Evolutionary conservation across 2,113 vertebrate genomes (phyloP).

Genomic region (Lethenteron reissneri): DNA sequence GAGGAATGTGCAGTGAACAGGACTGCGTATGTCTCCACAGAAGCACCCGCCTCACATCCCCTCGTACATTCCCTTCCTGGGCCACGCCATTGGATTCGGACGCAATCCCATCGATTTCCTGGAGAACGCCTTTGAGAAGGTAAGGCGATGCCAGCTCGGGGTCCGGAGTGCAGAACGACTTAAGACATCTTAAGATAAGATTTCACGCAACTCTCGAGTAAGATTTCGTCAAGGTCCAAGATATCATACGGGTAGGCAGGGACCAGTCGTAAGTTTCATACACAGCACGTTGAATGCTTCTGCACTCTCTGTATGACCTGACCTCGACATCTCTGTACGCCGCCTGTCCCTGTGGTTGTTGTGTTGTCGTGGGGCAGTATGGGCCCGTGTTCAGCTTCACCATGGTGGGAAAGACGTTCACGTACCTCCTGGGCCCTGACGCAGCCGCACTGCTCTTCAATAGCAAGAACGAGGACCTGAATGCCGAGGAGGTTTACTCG

Average conservation of each 20-base stretch:
- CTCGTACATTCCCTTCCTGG: constrained; percentile 63
- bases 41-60: constrained; percentile 63
- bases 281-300: not conserved
- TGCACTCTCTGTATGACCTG: not conserved
- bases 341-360: not conserved
- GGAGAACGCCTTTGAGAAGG: constrained; percentile 74
- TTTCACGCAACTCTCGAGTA: not conserved
- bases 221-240: not conserved
- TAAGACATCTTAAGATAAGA: not conserved
- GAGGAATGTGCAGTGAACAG: too few relatives aligned
- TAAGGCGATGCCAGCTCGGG: constrained; percentile 16
- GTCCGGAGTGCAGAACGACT: too few relatives aligned
- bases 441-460: constrained; percentile 76
- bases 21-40: constrained; percentile 19
- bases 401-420: constrained; percentile 91
- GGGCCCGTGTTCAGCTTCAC: constrained; percentile 93
- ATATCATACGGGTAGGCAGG: not conserved
- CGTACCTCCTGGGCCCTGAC: constrained; percentile 79
- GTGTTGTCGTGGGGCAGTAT: constrained; percentile 31
- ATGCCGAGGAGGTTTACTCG: constrained; percentile 81
- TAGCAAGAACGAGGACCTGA: constrained; percentile 85
- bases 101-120: constrained; percentile 81
- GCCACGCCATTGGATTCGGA: constrained; percentile 73
- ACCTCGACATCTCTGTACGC: not conserved
- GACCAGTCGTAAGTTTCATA: constrained; percentile 1